Evolutionary conservation across 2,797 vertebrate genomes (phyloP).

Genomic region (Neopelma chrysocephalum): DNA sequence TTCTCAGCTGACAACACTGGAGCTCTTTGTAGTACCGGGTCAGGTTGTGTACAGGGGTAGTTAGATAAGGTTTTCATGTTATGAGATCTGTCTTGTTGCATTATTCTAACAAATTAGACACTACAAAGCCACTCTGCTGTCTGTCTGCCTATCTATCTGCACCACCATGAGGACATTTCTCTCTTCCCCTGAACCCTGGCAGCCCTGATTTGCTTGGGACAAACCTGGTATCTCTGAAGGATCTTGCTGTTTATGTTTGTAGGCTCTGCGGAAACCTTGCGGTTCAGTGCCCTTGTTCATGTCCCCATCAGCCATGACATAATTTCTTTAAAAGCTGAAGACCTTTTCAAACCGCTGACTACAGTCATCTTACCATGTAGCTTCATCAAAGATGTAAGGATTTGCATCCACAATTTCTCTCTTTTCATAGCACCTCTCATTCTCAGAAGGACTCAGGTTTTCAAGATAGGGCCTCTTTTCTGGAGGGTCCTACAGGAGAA

Average conservation of each 20-base stretch:
- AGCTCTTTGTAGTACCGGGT: constrained; percentile 27
- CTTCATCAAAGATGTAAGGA: background rate
- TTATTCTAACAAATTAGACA: constrained; percentile 41
- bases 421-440: background rate
- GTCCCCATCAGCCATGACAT: background rate
- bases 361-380: background rate
- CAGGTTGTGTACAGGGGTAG: background rate
- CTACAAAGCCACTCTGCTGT: background rate
- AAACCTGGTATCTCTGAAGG: background rate
- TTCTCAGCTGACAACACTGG: constrained; percentile 14
- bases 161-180: background rate
- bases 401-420: background rate
- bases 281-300: background rate
- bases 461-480: background rate
- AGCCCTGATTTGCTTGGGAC: background rate
- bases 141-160: background rate
- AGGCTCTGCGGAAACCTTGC: background rate
- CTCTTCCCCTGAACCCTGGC: background rate
- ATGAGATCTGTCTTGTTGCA: constrained; percentile 11
- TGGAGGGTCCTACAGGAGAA: background rate
- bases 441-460: background rate
- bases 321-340: background rate
- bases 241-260: background rate
- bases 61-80: constrained; percentile 28
- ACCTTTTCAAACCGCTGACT: background rate